Percentiles rank a stretch among this genome's conserved stretches.
Evolutionary conservation across 2,888 invertebrate genomes (phyloP).

Genomic region (Rhogogaster chlorosoma): DNA sequence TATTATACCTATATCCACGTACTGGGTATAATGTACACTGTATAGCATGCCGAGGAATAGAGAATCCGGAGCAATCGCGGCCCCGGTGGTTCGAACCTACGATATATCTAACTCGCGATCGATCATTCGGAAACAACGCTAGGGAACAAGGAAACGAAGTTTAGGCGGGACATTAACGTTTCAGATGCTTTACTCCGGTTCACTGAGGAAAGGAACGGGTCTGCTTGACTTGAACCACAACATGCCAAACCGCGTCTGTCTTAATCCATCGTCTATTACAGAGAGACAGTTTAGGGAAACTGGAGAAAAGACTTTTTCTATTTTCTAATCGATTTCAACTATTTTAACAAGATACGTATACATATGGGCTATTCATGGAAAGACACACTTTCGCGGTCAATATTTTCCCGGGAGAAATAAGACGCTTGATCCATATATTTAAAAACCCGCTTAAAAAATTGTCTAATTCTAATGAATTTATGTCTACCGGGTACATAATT

Average conservation of each 20-base stretch:
- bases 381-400: too few relatives aligned
- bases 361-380: too few relatives aligned
- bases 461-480: not conserved
- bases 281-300: not conserved
- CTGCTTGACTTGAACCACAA: slow-evolving; percentile 43
- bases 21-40: not conserved
- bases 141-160: slow-evolving; percentile 42
- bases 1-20: not conserved
- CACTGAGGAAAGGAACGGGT: not conserved
- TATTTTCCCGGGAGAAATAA: too few relatives aligned
- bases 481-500: not conserved
- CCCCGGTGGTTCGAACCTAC: not conserved
- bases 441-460: not conserved
- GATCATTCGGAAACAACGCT: slow-evolving; percentile 25
- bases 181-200: not conserved
- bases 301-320: not conserved
- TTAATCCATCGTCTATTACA: slow-evolving; percentile 9
- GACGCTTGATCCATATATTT: too few relatives aligned
- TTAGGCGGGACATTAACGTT: slow-evolving; percentile 34
- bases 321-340: not conserved
- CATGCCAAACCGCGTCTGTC: slow-evolving; percentile 13
- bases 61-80: not conserved
- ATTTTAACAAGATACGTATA: not conserved
- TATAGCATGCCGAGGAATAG: not conserved
- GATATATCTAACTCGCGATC: slow-evolving; percentile 26